Base-by-base conservation (phyloP, 2,113 vertebrate genomes). In the Lepus americanus region DNA sequence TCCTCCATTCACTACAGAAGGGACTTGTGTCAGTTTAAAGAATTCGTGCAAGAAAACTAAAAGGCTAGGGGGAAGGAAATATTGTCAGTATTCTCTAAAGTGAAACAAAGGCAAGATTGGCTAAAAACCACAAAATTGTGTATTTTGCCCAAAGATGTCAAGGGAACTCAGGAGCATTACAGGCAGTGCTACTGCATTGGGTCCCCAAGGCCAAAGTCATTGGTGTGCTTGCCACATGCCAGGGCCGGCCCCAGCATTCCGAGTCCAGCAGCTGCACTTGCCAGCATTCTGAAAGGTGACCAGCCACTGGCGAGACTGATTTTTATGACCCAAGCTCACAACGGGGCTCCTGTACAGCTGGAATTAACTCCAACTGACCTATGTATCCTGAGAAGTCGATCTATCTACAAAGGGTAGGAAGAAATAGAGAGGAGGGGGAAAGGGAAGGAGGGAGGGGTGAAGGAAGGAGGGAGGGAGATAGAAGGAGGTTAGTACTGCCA, bases 1-100 rank as follows among this genome's bases (percentile, higher is more conserved):
- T 25, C 19, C 31, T n/a, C 49, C 19, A 31, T 73, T 87, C 64
- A 61, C 59, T 74, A 23, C 36, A 25, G 3, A 76, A 69, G 20
- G 76, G 33, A 39, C 16, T 25, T 39, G 22, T 66, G 61, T 59
- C 19, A 23, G 3, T 33, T 80, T 74, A 1, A 80, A 76, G 76
- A 80, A 61, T 44, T 59, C 73, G 69, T 25, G 81, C 53, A 61
- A 13, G n/a, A 36, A 9, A 70, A 81, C 9, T 14, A 53, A 73
- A 73, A 72, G 61, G 33, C 9, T n/a, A 20, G 86, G 36, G 61
- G 27, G 70, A 96, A 82, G 27, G 70, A 96, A 82, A 66, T 0
- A n/a, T 9, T 72, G 63, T 64, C 44, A 67, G 49, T 69, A 44
- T 49, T 70, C 72, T 74, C 4, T 33, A 53, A 80, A 87, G 13